Conservation (phyloP, 2,797 vertebrate genomes). For the Syndactyla subalaris region DNA sequence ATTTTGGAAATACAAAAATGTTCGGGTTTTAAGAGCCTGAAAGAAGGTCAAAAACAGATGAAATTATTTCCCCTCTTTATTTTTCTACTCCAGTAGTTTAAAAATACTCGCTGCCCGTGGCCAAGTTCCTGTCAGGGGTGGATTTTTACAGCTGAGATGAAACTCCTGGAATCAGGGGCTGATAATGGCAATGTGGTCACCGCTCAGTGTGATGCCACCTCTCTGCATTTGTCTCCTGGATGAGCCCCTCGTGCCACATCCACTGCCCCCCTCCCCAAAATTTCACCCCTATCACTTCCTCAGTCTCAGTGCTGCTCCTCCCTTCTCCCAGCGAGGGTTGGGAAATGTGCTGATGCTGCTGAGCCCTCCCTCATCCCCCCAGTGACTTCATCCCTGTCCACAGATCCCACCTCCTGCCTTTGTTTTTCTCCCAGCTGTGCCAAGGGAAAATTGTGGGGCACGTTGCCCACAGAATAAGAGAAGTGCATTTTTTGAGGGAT, state of each 20-base stretch:
- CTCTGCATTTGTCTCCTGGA: background rate
- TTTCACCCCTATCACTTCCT: accelerated
- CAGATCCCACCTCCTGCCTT: background rate
- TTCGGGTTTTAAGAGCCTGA: background rate
- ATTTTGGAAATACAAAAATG: background rate
- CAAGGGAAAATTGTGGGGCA: slow-evolving; percentile 44
- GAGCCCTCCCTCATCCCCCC: background rate
- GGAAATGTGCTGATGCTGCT: slow-evolving; percentile 41
- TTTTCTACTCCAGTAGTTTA: background rate
- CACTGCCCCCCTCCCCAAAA: background rate
- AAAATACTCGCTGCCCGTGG: background rate
- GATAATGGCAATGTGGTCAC: accelerated
- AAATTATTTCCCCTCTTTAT: background rate
- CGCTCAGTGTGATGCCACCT: background rate
- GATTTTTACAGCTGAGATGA: background rate
- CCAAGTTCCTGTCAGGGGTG: background rate
- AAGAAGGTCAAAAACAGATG: background rate
- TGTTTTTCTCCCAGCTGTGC: background rate
- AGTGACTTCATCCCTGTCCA: background rate
- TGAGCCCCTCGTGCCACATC: background rate
- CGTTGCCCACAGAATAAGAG: background rate
- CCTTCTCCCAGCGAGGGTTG: background rate
- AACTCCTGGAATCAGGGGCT: background rate
- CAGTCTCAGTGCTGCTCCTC: accelerated
- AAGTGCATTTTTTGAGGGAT: background rate